phyloP scores from a whole-genome alignment of 2,888 invertebrate species.

The Aphodius granarius region DNA sequence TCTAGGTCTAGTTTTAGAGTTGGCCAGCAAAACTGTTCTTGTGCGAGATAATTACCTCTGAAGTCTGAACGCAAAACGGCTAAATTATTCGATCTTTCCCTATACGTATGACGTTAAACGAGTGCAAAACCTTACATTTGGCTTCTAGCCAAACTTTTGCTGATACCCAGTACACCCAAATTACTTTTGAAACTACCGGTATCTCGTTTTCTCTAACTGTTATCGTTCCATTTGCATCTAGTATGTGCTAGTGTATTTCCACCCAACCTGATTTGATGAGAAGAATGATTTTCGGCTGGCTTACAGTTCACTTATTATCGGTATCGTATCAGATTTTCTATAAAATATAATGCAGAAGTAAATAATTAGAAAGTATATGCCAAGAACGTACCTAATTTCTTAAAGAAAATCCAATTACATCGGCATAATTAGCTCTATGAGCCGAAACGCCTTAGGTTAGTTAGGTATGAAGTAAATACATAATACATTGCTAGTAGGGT shows the following conservation, averaged over 20 bases:
- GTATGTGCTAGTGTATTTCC: too few relatives aligned
- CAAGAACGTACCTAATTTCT: background rate
- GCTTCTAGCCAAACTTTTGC: background rate
- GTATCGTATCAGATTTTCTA: too few relatives aligned
- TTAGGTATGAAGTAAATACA: too few relatives aligned
- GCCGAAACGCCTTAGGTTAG: background rate
- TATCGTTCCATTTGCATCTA: background rate
- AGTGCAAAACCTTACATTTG: background rate
- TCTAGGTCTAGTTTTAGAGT: background rate
- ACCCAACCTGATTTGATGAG: too few relatives aligned
- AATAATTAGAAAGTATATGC: too few relatives aligned
- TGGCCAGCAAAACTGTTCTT: background rate
- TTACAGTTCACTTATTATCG: too few relatives aligned
- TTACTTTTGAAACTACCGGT: background rate
- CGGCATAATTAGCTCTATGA: background rate
- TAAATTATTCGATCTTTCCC: background rate
- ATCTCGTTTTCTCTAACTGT: background rate
- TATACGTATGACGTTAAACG: background rate
- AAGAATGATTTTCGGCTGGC: too few relatives aligned
- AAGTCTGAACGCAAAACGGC: background rate
- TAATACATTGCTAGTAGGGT: background rate
- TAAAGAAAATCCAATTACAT: too few relatives aligned
- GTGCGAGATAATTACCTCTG: background rate
- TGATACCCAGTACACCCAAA: background rate
- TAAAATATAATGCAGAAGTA: too few relatives aligned